A percentile compares a stretch with the other conserved stretches of the same genome.
These are phyloP conservation scores for Rhagonycha fulva DNA, from an alignment of 2,888 invertebrate species.

Conservation along the genomic window DNA sequence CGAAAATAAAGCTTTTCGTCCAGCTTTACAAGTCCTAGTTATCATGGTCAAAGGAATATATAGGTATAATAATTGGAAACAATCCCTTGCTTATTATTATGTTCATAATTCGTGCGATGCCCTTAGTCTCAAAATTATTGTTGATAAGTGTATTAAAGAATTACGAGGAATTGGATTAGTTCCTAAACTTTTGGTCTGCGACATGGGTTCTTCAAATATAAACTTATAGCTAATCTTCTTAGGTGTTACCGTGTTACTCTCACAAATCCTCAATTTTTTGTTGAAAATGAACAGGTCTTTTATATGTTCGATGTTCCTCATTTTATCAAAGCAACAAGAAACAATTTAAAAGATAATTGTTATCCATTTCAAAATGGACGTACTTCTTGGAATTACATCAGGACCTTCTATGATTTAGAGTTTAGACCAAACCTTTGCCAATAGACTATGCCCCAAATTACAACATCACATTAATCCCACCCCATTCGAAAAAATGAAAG, in stretches of 20 bases:
- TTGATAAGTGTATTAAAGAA: not conserved
- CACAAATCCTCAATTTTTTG: conserved; percentile 29
- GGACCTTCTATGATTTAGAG: no score
- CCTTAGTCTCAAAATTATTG: not conserved
- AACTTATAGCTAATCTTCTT: no score
- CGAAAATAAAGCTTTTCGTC: not conserved
- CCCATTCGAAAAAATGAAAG: conserved; percentile 35
- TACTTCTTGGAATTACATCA: conserved; percentile 19
- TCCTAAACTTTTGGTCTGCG: not conserved
- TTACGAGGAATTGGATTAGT: not conserved
- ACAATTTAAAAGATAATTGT: conserved; percentile 29
- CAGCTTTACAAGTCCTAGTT: not conserved
- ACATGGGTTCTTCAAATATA: not conserved
- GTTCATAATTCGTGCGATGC: not conserved
- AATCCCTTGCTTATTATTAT: not conserved
- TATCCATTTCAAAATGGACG: conserved; percentile 14
- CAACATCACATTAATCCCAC: conserved; percentile 31
- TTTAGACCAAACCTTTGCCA: no score
- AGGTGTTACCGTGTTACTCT: conserved; percentile 21
- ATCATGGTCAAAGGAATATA: not conserved
- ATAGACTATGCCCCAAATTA: conserved; percentile 25
- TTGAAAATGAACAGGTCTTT: conserved; percentile 26
- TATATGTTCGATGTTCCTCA: conserved; percentile 33
- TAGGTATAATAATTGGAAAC: not conserved
- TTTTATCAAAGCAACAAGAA: conserved; percentile 27